phyloP scores from a whole-genome alignment of 2,113 vertebrate species.

The Grammomys surdaster region DNA sequence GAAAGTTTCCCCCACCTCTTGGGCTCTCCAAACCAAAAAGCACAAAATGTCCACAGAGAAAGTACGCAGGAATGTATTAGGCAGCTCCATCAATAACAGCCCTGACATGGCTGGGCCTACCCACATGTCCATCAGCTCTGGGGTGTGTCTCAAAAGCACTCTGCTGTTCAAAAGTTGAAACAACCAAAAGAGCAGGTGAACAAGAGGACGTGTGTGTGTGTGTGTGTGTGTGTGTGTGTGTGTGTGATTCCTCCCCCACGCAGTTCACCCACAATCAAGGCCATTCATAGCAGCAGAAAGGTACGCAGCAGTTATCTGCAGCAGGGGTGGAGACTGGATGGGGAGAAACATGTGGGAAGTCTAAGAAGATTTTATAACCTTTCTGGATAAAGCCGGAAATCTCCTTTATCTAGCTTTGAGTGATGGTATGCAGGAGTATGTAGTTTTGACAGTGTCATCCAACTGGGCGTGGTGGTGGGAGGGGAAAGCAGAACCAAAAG shows the following conservation, averaged over 20 bases:
- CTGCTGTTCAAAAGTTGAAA: not conserved
- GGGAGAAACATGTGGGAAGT: not conserved
- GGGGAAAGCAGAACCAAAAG: not conserved
- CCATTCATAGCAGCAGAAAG: not conserved
- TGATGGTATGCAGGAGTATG: not conserved
- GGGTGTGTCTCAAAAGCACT: not conserved
- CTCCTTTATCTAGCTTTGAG: not conserved
- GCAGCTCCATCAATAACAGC: not conserved
- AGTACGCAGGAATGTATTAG: not conserved
- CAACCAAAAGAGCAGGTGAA: not conserved
- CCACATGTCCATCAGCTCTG: not conserved
- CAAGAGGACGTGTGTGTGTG: not conserved
- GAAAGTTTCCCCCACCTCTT: not conserved
- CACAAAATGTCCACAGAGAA: not conserved
- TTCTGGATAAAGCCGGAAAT: not conserved
- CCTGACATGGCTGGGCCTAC: not conserved
- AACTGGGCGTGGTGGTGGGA: not conserved
- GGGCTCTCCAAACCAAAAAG: conserved; percentile 40
- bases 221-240: no score
- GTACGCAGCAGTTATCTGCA: not conserved
- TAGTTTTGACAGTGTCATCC: not conserved
- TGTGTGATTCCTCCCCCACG: not conserved
- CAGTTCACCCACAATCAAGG: not conserved
- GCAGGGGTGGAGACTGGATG: not conserved
- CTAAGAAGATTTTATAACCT: not conserved